Evolutionary conservation across 2,113 vertebrate genomes (phyloP), one percentile per base, ranked within the genome.

Genomic region (Redunca redunca): DNA sequence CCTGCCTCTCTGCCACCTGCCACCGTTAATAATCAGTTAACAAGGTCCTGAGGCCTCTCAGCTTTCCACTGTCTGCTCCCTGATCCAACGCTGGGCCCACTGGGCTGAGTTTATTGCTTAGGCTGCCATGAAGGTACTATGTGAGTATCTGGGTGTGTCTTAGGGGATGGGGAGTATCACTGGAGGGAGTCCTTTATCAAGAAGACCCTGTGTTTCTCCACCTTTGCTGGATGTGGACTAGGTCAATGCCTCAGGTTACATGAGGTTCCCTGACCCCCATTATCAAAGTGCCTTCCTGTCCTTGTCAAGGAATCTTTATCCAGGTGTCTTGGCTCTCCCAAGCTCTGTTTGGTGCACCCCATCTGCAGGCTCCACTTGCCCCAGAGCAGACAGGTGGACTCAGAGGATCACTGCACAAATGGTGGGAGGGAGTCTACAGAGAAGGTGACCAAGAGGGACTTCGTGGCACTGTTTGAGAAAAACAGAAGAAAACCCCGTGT

Each of bases 11-110:
- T 52, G n/a, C 81, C 11, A 8, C 52, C 58, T 53, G 48, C 62
- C 26, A 10, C 80, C 88, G 86, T 85, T 94, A 96, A 92, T 77
- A 95, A 93, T 78, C 95, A 95, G 77, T 96, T 91, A 84, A 86
- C 58, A 92, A 86, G 84, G 23, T 95, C 36, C 88, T 53, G 67
- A 95, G 60, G 82, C 83, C 67, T 91, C 85, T 97, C 53, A 53
- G 82, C 46, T 96, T 94, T 84, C 95, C 28, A 23, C 46, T 0
- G 13, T 96, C 78, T 96, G 85, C 52, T 93, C 90, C 86, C 89
- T 81, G 85, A 97, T 52, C 90, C 21, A 57, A 90, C 53, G 55
- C 48, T 93, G 87, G 90, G 83, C 55, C 77, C 92, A 13, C 2
- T 48, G 58, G 83, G 52, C 64, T 84, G 14, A 62, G 19, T 80